Evolutionary conservation across 2,888 invertebrate genomes (phyloP), one percentile per base, ranked within the genome.

Genomic region (Meliscaeva auricollis): DNA sequence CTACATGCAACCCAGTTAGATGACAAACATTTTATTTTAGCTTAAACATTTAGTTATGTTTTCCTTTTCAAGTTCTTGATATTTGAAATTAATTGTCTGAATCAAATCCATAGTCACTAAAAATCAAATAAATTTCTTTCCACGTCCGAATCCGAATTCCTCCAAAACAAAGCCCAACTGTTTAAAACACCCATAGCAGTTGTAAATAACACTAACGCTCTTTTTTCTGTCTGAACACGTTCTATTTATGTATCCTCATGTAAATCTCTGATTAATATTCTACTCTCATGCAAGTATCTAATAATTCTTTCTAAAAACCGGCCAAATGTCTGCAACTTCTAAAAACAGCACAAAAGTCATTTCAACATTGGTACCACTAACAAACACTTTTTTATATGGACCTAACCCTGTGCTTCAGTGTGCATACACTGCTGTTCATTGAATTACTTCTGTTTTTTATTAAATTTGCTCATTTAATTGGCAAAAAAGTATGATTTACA

Each of bases 231-330:
- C 82, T 83, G 82, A 62, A 41, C 82, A 82, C 82, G 82, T 77
- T 56, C 48, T 41, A 8, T 56, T 58, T 76, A 54, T 54, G 9
- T 20, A 58, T 74, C 44, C 66, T 35, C 52, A 30, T 20, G 3
- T 32, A 48, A 22, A 79, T 73, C 41, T 80, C 70, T 80, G 80
- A 83, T 88, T 87, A 80, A 87, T 69, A 88, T 87, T 87, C 88
- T 62, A 62, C 74, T 72, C 87, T 85, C 89, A 88, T 89, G 89
- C 88, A 87, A 88, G 83, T 77, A 87, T 88, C 88, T 88, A 88
- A 89, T 89, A 89, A 89, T 88, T 89, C 88, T 88, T 87, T 48
- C 69, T 79, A 87, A 87, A 79, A 70, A 50, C 32, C 9, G 38
- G 15, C 60, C 62, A 70, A 78, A 69, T 48, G 69, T 78, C 78